Conservation (phyloP, 2,113 vertebrate species). For the Mobula hypostoma region DNA sequence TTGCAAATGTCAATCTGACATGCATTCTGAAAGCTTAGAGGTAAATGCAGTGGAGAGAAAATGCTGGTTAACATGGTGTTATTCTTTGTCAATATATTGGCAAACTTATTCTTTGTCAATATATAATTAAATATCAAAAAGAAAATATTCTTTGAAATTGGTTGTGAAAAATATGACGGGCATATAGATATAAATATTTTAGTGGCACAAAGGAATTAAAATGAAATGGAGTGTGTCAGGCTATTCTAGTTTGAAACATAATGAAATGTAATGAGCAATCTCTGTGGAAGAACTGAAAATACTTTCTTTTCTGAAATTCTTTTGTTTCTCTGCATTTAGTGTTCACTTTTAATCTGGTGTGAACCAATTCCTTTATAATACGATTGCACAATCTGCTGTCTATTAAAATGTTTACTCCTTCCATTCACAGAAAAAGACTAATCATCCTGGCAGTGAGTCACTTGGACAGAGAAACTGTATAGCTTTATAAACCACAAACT, state of each 20-base stretch:
- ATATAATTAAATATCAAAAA: neutral
- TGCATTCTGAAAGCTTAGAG: neutral
- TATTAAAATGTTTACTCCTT: conserved; percentile 8
- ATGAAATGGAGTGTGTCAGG: neutral
- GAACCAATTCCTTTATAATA: conserved; percentile 13
- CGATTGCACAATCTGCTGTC: conserved; percentile 32
- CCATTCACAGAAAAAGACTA: conserved; percentile 11
- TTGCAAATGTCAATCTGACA: neutral
- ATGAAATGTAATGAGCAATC: neutral
- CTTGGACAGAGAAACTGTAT: conserved; percentile 11
- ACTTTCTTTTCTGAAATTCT: neutral
- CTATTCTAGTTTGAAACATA: neutral
- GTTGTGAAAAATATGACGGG: neutral
- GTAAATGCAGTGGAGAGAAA: neutral
- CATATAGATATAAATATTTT: neutral
- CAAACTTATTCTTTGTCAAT: neutral
- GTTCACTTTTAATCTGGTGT: neutral
- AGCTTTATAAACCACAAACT: neutral
- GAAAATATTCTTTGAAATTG: neutral
- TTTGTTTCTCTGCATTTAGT: conserved; percentile 22
- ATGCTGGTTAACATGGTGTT: neutral
- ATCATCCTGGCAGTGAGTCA: conserved; percentile 18
- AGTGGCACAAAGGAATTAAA: neutral
- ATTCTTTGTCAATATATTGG: neutral
- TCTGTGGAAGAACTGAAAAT: neutral